phyloP scores from a whole-genome alignment of 2,888 invertebrate species.

The Dryocosmus kuriphilus region DNA sequence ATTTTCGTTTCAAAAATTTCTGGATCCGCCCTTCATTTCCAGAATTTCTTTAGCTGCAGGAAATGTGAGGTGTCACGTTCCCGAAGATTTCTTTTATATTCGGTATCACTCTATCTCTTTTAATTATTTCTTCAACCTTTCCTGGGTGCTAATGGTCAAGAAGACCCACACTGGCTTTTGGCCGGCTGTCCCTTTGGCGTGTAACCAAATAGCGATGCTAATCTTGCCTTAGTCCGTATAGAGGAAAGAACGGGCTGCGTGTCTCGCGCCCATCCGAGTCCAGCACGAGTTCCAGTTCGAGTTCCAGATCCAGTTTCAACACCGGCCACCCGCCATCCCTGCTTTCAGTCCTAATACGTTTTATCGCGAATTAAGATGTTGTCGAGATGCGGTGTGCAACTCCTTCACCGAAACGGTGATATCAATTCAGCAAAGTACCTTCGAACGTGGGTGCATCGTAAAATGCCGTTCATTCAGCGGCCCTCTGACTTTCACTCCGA shows the following conservation, averaged over 20 bases:
- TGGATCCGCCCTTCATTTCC: no score
- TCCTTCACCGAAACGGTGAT: conserved; percentile 40
- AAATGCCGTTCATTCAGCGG: conserved; percentile 18
- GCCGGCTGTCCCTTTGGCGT: conserved; percentile 67
- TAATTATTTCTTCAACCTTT: conserved; percentile 25
- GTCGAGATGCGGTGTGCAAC: conserved; percentile 59
- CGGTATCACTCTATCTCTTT: background rate
- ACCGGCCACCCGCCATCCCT: conserved; percentile 42
- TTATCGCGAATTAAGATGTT: conserved; percentile 71
- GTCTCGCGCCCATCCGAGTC: conserved; percentile 44
- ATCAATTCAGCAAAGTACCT: conserved; percentile 37
- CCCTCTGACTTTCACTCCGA: conserved; percentile 20
- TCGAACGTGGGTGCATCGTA: conserved; percentile 30
- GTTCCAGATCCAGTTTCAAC: conserved; percentile 41
- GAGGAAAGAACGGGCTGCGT: conserved; percentile 43
- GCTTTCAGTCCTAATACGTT: conserved; percentile 61
- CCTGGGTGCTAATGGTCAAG: conserved; percentile 64
- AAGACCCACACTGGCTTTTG: conserved; percentile 48
- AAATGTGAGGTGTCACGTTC: no score
- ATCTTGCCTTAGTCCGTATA: conserved; percentile 60
- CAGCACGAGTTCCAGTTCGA: conserved; percentile 29
- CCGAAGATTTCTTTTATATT: background rate
- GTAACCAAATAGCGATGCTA: conserved; percentile 72
- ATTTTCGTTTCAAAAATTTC: no score
- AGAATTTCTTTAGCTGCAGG: no score